Evolutionary conservation across 2,113 vertebrate species (phyloP).

Genomic region (Rhinolophus ferrumequinum): DNA sequence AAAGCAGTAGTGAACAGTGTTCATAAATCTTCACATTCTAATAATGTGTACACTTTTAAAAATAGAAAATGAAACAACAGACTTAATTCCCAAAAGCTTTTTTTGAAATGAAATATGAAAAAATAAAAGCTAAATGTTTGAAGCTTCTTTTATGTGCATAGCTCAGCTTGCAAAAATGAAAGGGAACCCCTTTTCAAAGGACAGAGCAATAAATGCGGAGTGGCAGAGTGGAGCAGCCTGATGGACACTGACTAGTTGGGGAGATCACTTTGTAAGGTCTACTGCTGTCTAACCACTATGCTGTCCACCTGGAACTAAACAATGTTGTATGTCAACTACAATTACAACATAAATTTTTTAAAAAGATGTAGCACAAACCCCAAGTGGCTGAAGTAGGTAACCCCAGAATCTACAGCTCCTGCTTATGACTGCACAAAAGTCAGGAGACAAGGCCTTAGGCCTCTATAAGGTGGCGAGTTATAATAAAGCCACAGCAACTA

Average conservation of each 20-base stretch:
- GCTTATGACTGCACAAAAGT: not conserved
- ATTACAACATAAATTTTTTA: too few relatives aligned
- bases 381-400: not conserved
- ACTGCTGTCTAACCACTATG: too few relatives aligned
- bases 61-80: not conserved
- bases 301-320: not conserved
- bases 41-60: not conserved
- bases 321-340: not conserved
- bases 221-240: not conserved
- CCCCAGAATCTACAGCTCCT: not conserved
- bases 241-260: not conserved
- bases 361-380: not conserved
- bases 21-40: not conserved
- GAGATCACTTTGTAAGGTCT: not conserved
- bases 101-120: not conserved
- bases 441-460: not conserved
- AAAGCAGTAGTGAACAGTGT: not conserved
- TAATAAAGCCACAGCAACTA: not conserved
- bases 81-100: not conserved
- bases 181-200: not conserved
- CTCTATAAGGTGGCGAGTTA: not conserved
- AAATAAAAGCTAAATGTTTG: not conserved
- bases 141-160: not conserved
- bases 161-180: not conserved
- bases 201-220: rapidly evolving